A percentile compares a stretch with the other conserved stretches of the same genome.
Conservation (phyloP, 2,797 vertebrate genomes). For the Alectoris magna region DNA sequence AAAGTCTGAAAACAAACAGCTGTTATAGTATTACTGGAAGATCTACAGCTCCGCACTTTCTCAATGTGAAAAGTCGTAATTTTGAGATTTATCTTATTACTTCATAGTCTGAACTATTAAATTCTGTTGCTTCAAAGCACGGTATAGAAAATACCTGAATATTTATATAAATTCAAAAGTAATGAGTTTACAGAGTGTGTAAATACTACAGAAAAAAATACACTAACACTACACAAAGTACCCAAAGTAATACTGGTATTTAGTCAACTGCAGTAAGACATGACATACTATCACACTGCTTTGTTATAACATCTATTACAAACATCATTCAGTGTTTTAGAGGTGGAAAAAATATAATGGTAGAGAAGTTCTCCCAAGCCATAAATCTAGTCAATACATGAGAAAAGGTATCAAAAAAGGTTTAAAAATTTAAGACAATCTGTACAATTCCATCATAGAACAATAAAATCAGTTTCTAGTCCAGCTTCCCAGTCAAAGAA, state of each 20-base stretch:
- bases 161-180: neutral
- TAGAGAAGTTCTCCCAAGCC: neutral
- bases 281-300: neutral
- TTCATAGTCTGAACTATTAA: neutral
- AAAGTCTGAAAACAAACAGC: conserved; percentile 83
- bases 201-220: neutral
- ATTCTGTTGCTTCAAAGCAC: neutral
- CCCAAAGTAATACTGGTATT: neutral
- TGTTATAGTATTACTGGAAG: neutral
- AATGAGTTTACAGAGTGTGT: neutral
- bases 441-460: neutral
- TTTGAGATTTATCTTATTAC: neutral
- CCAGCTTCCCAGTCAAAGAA: neutral
- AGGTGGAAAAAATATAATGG: neutral
- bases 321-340: neutral
- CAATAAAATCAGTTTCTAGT: neutral
- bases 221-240: neutral
- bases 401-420: neutral
- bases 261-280: neutral
- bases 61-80: neutral
- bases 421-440: neutral
- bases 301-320: neutral
- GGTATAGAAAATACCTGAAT: neutral
- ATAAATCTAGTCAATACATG: neutral
- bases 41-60: neutral